A percentile compares a stretch with the other conserved stretches of the same genome.
These are phyloP conservation scores for Myotis yumanensis DNA, from an alignment of 2,113 vertebrate species.

Conservation along the genomic window DNA sequence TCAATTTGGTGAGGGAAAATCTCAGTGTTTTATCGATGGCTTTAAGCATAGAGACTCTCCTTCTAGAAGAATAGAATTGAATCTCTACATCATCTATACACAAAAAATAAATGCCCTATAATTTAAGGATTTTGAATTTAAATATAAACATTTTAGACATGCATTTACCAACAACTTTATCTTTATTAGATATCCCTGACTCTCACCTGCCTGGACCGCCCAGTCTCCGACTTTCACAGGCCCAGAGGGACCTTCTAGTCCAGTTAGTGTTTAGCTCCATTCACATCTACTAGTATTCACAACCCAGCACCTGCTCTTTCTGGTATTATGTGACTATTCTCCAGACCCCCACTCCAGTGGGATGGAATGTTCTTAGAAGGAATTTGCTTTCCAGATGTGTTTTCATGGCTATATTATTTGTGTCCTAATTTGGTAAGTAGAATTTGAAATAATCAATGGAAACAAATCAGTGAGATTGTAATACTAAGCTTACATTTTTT, in stretches of 20 bases:
- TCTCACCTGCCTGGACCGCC: not conserved
- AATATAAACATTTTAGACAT: not conserved
- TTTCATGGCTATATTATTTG: constrained; percentile 43
- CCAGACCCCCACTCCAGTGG: constrained; percentile 42
- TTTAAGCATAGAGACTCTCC: not conserved
- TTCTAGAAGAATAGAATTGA: constrained; percentile 9
- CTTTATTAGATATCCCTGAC: not conserved
- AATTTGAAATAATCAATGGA: constrained; percentile 60
- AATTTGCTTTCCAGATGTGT: constrained; percentile 74
- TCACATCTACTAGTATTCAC: not conserved
- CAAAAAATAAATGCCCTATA: not conserved
- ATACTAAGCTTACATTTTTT: constrained; percentile 32
- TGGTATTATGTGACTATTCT: constrained; percentile 48
- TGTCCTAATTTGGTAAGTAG: constrained; percentile 51
- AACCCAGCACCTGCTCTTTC: constrained; percentile 65
- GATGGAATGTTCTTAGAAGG: constrained; percentile 64
- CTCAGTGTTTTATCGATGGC: not conserved
- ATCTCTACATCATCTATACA: not conserved
- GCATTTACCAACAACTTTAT: not conserved
- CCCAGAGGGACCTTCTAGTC: not conserved
- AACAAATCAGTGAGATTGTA: constrained; percentile 52
- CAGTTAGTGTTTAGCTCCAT: constrained; percentile 55
- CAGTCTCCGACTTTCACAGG: not conserved
- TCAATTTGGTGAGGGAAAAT: not conserved
- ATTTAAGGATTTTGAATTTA: not conserved